Percentiles rank a stretch among this genome's conserved stretches.
Conservation (phyloP, 1,140 invertebrate species). For the Drosophila sulfurigaster region DNA sequence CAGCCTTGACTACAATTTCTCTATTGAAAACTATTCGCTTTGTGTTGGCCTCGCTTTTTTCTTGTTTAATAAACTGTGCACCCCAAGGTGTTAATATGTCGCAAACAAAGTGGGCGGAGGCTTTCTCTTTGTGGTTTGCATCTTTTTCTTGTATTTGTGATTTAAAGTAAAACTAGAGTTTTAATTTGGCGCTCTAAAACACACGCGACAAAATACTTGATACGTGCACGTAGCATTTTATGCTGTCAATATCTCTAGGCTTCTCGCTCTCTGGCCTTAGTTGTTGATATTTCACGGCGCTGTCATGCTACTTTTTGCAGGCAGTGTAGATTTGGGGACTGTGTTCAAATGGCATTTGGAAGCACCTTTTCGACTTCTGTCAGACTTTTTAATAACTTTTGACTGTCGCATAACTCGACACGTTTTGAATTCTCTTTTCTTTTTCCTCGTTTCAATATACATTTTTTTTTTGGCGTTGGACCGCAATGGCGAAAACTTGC, state of each 20-base stretch:
- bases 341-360: constrained; percentile 35
- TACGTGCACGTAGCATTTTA: not conserved
- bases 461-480: not conserved
- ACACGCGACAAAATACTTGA: not conserved
- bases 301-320: not conserved
- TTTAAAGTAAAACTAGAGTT: constrained; percentile 3
- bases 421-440: constrained; percentile 3
- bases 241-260: constrained; percentile 12
- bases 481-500: constrained; percentile 42
- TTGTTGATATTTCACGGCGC: not conserved
- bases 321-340: not conserved
- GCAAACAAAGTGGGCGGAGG: no score
- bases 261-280: not conserved
- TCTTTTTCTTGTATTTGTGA: not conserved
- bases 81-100: no score
- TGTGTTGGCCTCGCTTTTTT: no score
- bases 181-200: not conserved
- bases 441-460: not conserved
- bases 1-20: no score
- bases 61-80: no score
- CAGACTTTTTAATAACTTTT: constrained; percentile 76
- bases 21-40: no score
- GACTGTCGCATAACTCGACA: constrained; percentile 62
- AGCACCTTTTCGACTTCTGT: constrained; percentile 48
- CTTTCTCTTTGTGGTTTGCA: not conserved